A percentile compares a stretch with the other conserved stretches of the same genome.
These are phyloP conservation scores for Drosophila nigromelanica DNA, from an alignment of 1,140 invertebrate species.

Conservation along the genomic window DNA sequence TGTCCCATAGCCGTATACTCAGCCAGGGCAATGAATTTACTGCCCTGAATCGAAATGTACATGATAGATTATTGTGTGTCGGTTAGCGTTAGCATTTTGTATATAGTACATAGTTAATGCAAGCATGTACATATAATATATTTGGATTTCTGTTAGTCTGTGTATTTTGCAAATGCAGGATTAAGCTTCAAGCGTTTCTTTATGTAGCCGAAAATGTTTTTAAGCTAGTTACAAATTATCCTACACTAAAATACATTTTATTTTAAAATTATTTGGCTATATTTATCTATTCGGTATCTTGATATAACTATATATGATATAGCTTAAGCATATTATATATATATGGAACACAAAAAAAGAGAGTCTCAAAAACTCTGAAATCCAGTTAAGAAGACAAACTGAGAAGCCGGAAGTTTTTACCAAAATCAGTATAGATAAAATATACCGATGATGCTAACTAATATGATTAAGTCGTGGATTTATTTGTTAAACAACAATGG, in stretches of 20 bases:
- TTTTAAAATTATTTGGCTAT: no score
- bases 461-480: no score
- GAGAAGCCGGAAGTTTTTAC: no score
- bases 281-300: no score
- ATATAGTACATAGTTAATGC: background rate
- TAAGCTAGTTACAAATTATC: background rate
- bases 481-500: no score
- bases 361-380: no score
- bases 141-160: slow-evolving; percentile 5
- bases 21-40: slow-evolving; percentile 92
- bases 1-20: slow-evolving; percentile 95
- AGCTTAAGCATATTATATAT: no score
- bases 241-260: background rate
- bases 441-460: no score
- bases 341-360: no score
- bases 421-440: no score
- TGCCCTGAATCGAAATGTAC: slow-evolving; percentile 85
- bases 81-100: slow-evolving; percentile 15
- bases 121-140: background rate
- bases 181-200: background rate
- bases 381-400: no score
- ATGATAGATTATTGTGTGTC: slow-evolving; percentile 28
- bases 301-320: no score
- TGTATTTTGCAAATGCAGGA: background rate
- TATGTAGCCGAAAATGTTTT: background rate